phyloP scores from a whole-genome alignment of 1,140 invertebrate species.

The Nephotettix cincticeps region DNA sequence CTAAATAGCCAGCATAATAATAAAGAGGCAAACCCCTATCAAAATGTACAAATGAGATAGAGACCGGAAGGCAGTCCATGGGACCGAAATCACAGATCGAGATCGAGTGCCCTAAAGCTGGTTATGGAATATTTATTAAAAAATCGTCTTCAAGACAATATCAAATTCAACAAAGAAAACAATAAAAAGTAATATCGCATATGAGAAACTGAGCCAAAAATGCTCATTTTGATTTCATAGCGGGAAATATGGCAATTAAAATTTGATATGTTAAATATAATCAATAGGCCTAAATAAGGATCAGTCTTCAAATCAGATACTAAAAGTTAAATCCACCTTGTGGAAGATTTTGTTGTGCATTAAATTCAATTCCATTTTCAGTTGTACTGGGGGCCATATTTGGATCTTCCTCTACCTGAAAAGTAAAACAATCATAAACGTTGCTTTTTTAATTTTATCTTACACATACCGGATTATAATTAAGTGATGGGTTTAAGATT shows the following conservation, averaged over 20 bases:
- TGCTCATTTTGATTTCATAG: too few species aligned
- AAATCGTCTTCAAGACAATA: constrained; percentile 19
- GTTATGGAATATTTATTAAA: not conserved
- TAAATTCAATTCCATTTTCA: constrained; percentile 23
- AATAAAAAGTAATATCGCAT: not conserved
- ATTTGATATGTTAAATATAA: not conserved
- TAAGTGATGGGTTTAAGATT: too few species aligned
- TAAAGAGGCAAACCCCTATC: not conserved
- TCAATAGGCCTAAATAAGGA: not conserved
- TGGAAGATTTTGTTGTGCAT: constrained; percentile 20
- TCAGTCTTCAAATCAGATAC: constrained; percentile 14
- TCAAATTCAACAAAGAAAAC: not conserved
- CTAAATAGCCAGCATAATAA: not conserved
- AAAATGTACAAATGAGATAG: constrained; percentile 19
- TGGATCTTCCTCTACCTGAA: constrained; percentile 15
- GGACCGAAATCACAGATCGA: not conserved
- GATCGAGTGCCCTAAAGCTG: not conserved
- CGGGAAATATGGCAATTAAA: not conserved
- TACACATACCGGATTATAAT: too few species aligned
- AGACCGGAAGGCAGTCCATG: not conserved
- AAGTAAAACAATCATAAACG: too few species aligned
- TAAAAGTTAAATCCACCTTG: constrained; percentile 30
- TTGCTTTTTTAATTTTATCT: too few species aligned
- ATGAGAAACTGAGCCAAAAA: too few species aligned
- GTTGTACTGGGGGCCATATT: not conserved